Evolutionary conservation across 2,888 invertebrate genomes (phyloP).

Genomic region (Andrena marginata): DNA sequence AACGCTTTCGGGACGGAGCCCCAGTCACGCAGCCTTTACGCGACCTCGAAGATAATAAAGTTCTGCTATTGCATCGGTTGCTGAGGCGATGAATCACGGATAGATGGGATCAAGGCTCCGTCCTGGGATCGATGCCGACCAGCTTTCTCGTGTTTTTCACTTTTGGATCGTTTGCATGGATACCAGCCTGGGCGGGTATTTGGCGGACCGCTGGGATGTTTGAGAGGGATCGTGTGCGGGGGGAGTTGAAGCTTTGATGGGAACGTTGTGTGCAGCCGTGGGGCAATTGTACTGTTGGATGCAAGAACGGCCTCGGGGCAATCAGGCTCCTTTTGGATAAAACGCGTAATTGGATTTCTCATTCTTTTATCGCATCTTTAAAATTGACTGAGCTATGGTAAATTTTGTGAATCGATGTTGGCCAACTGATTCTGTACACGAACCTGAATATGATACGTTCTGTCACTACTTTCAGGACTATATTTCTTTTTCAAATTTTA

Average conservation of each 20-base stretch:
- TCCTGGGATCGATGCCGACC: constrained; percentile 45
- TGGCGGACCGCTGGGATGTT: neutral
- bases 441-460: too few species aligned
- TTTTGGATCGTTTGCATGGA: constrained; percentile 52
- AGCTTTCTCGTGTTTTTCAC: constrained; percentile 40
- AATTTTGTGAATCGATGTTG: too few species aligned
- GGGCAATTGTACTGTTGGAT: too few species aligned
- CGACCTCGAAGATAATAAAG: constrained; percentile 72
- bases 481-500: too few species aligned
- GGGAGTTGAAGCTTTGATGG: neutral
- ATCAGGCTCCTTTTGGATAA: too few species aligned
- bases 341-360: too few species aligned
- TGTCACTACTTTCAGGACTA: too few species aligned
- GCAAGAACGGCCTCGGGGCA: too few species aligned
- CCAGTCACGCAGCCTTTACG: constrained; percentile 69
- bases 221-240: neutral
- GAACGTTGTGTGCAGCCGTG: too few species aligned
- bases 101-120: constrained; percentile 60
- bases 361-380: too few species aligned
- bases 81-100: constrained; percentile 65
- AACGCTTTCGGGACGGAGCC: constrained; percentile 51
- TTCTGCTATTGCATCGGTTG: constrained; percentile 66
- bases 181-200: neutral
- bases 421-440: too few species aligned
- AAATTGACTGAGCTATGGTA: too few species aligned